Evolutionary conservation across 2,888 invertebrate species (phyloP).

Genomic region (Deilephila elpenor): DNA sequence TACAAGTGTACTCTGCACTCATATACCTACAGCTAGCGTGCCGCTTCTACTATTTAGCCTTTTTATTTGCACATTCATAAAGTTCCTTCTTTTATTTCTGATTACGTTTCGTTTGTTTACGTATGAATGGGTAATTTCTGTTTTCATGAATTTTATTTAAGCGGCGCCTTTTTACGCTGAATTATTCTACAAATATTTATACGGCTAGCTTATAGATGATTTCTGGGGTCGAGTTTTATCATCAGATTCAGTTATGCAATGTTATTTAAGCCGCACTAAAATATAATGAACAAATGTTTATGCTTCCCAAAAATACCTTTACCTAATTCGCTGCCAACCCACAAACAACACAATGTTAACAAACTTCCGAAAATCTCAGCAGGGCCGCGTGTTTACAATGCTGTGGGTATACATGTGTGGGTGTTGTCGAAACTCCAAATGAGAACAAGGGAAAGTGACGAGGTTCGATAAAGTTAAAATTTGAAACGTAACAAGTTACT

Average conservation of each 20-base stretch:
- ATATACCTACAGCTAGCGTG: slow-evolving; percentile 11
- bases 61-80: slow-evolving; percentile 20
- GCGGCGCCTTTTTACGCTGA: background rate
- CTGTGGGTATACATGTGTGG: background rate
- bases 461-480: slow-evolving; percentile 54
- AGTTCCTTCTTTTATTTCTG: slow-evolving; percentile 8
- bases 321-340: background rate
- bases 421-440: slow-evolving; percentile 28
- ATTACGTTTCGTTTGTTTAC: slow-evolving; percentile 1
- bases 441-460: slow-evolving; percentile 57
- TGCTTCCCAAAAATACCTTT: background rate
- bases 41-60: slow-evolving; percentile 18
- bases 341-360: background rate
- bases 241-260: background rate
- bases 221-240: background rate
- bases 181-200: background rate
- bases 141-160: background rate
- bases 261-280: no score
- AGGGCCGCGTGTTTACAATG: background rate
- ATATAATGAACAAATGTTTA: background rate
- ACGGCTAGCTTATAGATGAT: background rate
- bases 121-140: background rate
- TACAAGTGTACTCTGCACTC: slow-evolving; percentile 38
- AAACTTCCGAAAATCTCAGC: background rate
- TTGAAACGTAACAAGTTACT: slow-evolving; percentile 53